Evolutionary conservation across 2,797 vertebrate species (phyloP).

Genomic region (Mustela erminea): DNA sequence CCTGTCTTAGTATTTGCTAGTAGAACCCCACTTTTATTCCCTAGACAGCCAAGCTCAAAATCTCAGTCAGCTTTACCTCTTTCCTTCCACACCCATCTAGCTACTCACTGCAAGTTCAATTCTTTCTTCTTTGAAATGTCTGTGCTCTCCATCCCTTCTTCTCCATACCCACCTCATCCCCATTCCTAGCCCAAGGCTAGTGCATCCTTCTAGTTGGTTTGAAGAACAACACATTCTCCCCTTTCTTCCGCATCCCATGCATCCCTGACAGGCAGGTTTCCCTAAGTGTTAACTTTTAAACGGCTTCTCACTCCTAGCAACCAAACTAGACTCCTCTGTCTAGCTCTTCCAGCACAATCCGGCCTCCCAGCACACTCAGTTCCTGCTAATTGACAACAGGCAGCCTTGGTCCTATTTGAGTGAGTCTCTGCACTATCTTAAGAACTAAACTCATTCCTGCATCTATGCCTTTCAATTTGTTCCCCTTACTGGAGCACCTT

Average conservation of each 20-base stretch:
- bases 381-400: not conserved
- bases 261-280: not conserved
- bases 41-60: not conserved
- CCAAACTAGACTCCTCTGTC: not conserved
- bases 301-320: not conserved
- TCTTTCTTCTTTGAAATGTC: conserved; percentile 11
- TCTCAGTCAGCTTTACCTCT: not conserved
- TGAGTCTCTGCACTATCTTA: not conserved
- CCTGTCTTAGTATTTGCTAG: not conserved
- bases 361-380: not conserved
- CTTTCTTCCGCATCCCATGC: not conserved
- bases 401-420: not conserved
- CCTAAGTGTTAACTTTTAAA: not conserved
- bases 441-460: not conserved
- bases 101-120: not conserved
- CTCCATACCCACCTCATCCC: not conserved
- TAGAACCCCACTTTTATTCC: not conserved
- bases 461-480: not conserved
- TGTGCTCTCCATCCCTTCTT: not conserved
- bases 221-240: not conserved
- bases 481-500: not conserved
- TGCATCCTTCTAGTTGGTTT: not conserved
- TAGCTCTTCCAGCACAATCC: not conserved
- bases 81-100: not conserved
- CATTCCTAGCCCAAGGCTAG: not conserved